Base-by-base conservation (phyloP, 2,113 vertebrate species). In the Rallus limicola region DNA sequence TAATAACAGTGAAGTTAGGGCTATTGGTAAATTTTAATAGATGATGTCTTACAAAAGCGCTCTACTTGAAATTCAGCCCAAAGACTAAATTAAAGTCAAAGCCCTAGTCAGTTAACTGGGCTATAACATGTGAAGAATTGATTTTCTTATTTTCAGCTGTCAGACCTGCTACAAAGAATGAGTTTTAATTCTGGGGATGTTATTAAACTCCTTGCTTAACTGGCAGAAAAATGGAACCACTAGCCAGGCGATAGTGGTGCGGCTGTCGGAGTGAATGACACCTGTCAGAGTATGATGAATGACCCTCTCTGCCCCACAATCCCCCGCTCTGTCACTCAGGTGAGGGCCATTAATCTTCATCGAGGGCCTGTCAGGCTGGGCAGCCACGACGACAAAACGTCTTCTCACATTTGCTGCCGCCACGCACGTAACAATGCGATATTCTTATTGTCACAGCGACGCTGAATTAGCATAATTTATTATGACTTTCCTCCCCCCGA, bases 301-400 rank as follows among this genome's bases (percentile, higher is more conserved):
- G 99, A 99, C 99, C 98, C 98, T 98, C 98, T 97, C 98, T 98
- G 99, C 98, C 99, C 98, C 98, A 98, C 99, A 98, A 98, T 98
- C 98, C 98, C 98, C 98, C 40, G 63, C 98, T 98, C 99, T 99
- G 99, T 99, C 99, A 99, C 98, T 99, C 99, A 99, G 98, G 98
- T 98, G 98, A 98, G 98, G 98, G 97, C 98, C 99, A 99, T 99
- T 99, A 99, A 99, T 99, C 99, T 99, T 99, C 99, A 99, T 99
- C 98, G 88, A 92, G 97, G 97, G 92, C 98, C 98, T 99, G 99
- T 99, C 99, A 99, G 98, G 97, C 98, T 95, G 90, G 98, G 98
- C 98, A 98, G 96, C 96, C 97, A 60, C 81, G 58, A 97, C 69
- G 36, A 97, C 96, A 98, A 97, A 97, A 97, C 95, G 53, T 96